phyloP scores from a whole-genome alignment of 2,797 vertebrate genomes.

The Falco peregrinus region DNA sequence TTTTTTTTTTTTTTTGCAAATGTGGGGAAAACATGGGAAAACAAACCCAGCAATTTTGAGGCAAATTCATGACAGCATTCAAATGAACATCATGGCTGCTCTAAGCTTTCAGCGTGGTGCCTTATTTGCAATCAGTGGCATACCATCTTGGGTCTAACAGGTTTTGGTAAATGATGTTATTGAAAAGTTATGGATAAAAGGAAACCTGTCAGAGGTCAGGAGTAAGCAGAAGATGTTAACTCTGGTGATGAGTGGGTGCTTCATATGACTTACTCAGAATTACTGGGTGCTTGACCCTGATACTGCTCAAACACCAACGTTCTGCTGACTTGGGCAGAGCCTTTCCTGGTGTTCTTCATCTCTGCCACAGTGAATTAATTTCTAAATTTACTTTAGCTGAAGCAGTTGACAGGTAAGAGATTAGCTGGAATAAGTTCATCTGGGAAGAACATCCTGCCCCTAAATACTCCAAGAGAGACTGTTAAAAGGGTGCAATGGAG shows the following conservation, averaged over 20 bases:
- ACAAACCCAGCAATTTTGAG: background rate
- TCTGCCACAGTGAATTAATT: background rate
- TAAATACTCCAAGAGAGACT: background rate
- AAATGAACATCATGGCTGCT: background rate
- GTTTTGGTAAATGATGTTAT: background rate
- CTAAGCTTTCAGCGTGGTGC: background rate
- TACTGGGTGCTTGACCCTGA: background rate
- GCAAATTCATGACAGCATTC: background rate
- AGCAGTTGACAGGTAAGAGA: slow-evolving; percentile 19
- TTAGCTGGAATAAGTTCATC: slow-evolving; percentile 1
- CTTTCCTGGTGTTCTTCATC: slow-evolving; percentile 10
- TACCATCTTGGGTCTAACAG: background rate
- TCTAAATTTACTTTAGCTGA: slow-evolving; percentile 4
- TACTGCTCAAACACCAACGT: background rate
- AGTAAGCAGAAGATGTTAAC: background rate
- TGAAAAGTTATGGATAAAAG: background rate
- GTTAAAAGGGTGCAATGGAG: background rate
- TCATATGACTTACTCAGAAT: background rate
- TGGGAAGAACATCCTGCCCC: background rate
- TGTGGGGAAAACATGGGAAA: background rate
- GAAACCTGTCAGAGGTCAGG: background rate
- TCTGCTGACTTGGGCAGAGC: slow-evolving; percentile 14
- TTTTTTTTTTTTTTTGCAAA: background rate
- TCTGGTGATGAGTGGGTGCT: background rate
- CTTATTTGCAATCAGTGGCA: background rate